Base-by-base conservation (phyloP, 2,888 invertebrate species). In the Schizotus pectinicornis region DNA sequence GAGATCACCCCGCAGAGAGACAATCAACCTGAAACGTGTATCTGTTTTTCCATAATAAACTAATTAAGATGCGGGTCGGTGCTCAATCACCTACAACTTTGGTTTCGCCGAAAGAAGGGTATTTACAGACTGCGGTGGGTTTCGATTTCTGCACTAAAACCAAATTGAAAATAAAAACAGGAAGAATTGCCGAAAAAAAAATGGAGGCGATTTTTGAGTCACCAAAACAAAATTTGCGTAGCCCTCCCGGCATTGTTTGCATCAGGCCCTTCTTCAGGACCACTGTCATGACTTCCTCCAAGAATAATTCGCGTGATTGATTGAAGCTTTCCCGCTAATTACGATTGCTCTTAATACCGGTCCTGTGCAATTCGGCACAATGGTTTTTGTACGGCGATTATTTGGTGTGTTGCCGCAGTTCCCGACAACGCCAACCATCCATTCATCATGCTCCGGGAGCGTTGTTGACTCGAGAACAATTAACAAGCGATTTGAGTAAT, bases 401-500 rank as follows among this genome's bases (percentile, higher is more conserved):
- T 22, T 22, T 22, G 22, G 22, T 22, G 22, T 22, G 22, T 55
- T 55, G 34, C 47, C 13, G 41, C 42, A 39, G 34, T 35, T 38
- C 47, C 33, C 41, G 14, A 13, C 35, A n/a, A 48, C 41, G 41
- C 11, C 55, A 34, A 32, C 38, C 46, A 48, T 30, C 54, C 55
- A 62, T 62, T 52, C 59, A 62, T 62, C 62, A 62, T 62, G 45
- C 45, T 32, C 47, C 22, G 32, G 53, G 47, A 51, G 34, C 42
- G 46, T 41, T 47, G 62, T 53, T 39, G 58, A 55, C 59, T 61
- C 54, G 56, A 54, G 61, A 59, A 59, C 63, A 61, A 64, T 64
- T 61, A 64, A 56, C 56, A 64, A 51, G 54, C 59, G 61, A 61
- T 64, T 64, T 64, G 57, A 61, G 61, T 64, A 64, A 64, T 61